Conservation (phyloP, 2,888 invertebrate species). For the Sesia apiformis region DNA sequence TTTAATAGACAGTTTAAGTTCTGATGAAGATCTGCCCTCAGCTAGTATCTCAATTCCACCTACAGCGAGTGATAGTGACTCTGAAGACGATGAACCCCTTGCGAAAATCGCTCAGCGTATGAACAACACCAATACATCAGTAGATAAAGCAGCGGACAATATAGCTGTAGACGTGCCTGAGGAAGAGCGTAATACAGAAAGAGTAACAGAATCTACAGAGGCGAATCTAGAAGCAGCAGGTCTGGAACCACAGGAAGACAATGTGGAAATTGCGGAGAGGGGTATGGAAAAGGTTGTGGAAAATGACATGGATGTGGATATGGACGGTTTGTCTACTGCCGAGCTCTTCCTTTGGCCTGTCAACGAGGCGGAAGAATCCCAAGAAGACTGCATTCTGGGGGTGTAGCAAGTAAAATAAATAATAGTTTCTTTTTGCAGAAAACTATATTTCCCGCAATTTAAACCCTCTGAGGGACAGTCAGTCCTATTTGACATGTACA, state of each 20-base stretch:
- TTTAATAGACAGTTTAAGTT: slow-evolving; percentile 7
- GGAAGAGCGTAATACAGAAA: too few species aligned
- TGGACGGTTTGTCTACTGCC: neutral
- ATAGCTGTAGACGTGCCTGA: too few species aligned
- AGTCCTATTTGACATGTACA: too few species aligned
- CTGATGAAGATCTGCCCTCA: slow-evolving; percentile 1
- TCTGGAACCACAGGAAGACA: too few species aligned
- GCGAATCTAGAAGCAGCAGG: too few species aligned
- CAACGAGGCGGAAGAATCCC: slow-evolving; percentile 8
- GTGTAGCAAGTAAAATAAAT: slow-evolving; percentile 3
- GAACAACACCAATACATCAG: slow-evolving; percentile 2
- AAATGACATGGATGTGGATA: neutral
- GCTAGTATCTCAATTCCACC: neutral
- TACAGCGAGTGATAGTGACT: slow-evolving; percentile 13
- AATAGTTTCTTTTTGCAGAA: neutral
- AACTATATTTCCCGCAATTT: too few species aligned
- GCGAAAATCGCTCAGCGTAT: slow-evolving; percentile 36
- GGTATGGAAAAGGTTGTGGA: too few species aligned
- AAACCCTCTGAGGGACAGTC: too few species aligned
- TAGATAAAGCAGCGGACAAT: too few species aligned
- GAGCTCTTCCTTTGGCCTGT: too few species aligned
- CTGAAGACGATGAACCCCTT: slow-evolving; percentile 56
- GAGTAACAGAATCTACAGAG: too few species aligned
- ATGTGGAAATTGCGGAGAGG: too few species aligned
- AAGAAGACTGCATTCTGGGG: slow-evolving; percentile 14